phyloP scores from a whole-genome alignment of 2,888 invertebrate species.

The Eristalis intricaria region DNA sequence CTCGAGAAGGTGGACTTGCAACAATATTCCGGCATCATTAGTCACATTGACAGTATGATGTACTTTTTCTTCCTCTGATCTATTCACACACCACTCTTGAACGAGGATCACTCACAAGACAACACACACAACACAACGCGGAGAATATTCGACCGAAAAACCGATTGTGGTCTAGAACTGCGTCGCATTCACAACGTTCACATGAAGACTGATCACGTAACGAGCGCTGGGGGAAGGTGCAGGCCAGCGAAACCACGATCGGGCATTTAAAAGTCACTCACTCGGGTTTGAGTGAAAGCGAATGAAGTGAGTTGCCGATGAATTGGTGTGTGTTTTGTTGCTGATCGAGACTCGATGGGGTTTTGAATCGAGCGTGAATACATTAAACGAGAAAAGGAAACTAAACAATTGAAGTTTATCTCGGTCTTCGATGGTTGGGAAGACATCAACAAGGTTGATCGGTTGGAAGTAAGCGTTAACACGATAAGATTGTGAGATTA shows the following conservation, averaged over 20 bases:
- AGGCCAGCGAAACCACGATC: conserved; percentile 26
- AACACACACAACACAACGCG: conserved; percentile 6
- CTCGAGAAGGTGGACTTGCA: conserved; percentile 28
- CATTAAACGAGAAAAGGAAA: conserved; percentile 4
- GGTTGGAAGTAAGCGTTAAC: neutral
- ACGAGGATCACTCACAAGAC: neutral
- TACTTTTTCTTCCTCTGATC: neutral
- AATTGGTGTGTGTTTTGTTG: neutral
- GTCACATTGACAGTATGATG: conserved; percentile 39
- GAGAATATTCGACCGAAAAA: neutral
- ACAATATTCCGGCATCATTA: conserved; percentile 55
- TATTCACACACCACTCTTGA: neutral
- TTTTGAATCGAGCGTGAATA: conserved; percentile 4
- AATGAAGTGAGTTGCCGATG: conserved; percentile 10
- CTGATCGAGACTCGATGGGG: conserved; percentile 60
- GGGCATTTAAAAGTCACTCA: conserved; percentile 28
- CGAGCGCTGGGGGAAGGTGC: conserved; percentile 43
- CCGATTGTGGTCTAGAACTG: conserved; percentile 8
- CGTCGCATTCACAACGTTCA: conserved; percentile 48
- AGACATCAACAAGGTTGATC: neutral
- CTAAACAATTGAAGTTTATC: too few species aligned
- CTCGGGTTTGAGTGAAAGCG: conserved; percentile 32
- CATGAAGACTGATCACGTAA: conserved; percentile 62
- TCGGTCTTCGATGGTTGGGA: neutral
- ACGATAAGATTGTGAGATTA: neutral